Evolutionary conservation across 2,888 invertebrate species (phyloP), one percentile per base, ranked within the genome.

Genomic region (Galerucella nymphaeae): DNA sequence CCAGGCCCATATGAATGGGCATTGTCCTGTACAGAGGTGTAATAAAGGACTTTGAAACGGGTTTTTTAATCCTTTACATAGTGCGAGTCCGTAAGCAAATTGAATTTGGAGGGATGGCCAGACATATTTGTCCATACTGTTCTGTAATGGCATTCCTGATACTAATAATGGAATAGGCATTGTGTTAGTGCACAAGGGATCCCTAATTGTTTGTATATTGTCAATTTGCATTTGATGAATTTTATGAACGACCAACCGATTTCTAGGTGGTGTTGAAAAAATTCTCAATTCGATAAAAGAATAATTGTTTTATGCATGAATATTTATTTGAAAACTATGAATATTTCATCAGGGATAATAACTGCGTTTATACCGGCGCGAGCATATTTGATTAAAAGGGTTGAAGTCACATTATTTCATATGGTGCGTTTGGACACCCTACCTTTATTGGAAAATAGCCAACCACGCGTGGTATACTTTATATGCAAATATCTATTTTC

Each of bases 171-270:
- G 84, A 85, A 85, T 83, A 83, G 83, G 83, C 84, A 85, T 85
- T 85, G 85, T 85, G 83, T 77, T 83, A 83, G 84, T 84, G 81
- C 83, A 81, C 83, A 80, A 82, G 85, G 85, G 85, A 84, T 82
- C 83, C 78, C 84, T 85, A 85, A 86, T 86, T 86, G 85, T 86
- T 86, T 86, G 86, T 85, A 84, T 85, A 86, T 86, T 85, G 86
- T 84, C 85, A 85, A 86, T 85, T 85, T 85, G 83, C 85, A 85
- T 85, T 77, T 84, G 85, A 85, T 85, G 83, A 84, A 84, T 84
- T 83, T 81, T 80, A 78, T 78, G 80, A 73, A 77, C 76, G 70
- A 72, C 75, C 74, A 76, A 75, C 76, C 76, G 71, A 76, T 77
- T 78, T 75, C 70, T 67, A 67, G 70, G 74, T 71, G 77, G 78